These are phyloP conservation scores for Hypanus sabinus DNA, from an alignment of 2,113 vertebrate genomes.

Conservation along the genomic window DNA sequence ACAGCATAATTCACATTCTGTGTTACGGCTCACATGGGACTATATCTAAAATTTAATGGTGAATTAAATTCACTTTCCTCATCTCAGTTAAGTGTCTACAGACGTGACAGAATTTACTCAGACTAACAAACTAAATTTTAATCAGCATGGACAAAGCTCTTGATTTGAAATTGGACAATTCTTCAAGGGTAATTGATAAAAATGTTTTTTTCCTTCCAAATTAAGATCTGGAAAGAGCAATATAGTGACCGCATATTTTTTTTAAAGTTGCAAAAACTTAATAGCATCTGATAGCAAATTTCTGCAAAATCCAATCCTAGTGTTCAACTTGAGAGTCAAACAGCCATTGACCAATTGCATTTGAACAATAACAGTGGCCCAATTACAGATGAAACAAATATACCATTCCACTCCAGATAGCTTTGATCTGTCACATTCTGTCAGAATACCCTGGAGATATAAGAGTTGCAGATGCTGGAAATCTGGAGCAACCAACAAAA, in stretches of 20 bases:
- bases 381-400: neutral
- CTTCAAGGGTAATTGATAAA: neutral
- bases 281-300: neutral
- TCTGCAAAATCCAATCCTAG: neutral
- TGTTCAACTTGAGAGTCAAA: neutral
- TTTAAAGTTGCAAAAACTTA: neutral
- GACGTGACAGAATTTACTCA: neutral
- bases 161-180: neutral
- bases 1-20: neutral
- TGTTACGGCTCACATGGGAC: neutral
- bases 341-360: neutral
- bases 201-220: neutral
- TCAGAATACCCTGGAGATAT: no score
- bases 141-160: neutral
- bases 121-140: neutral
- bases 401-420: neutral
- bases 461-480: no score
- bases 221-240: neutral
- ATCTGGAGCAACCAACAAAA: no score
- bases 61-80: neutral
- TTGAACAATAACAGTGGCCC: neutral
- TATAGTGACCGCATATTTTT: neutral
- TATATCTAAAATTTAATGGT: neutral
- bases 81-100: neutral
- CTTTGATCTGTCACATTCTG: no score